Base-by-base conservation (phyloP, 2,797 vertebrate species). In the Kryptolebias ocellatus region DNA sequence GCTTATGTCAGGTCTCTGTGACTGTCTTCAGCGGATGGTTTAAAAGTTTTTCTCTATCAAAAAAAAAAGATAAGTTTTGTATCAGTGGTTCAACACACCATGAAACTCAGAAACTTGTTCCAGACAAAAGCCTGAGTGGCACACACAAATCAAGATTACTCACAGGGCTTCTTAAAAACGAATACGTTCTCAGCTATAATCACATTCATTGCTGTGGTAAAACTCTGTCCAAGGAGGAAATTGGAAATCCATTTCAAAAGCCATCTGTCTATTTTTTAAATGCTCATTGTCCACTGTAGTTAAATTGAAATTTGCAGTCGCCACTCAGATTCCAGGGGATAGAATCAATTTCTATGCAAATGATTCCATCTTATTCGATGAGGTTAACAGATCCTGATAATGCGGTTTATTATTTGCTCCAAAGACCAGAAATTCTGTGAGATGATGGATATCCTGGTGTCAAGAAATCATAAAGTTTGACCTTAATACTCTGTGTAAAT, bases 321-420 rank as follows among this genome's bases (percentile, higher is more conserved):
- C 88, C 84, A 67, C 76, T 91, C 84, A 85, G 67, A 89, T 90
- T 89, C 80, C 76, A 80, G 73, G 71, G 84, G 87, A 91, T 90
- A 78, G 81, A 94, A 93, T 94, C 90, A 88, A 94, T 94, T 92
- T 94, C 92, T 93, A 94, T 94, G 93, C 90, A 92, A 94, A 94
- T 94, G 70, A 90, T 87, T 80, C 74, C 81, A 81, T 91, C 81
- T 87, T 80, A 82, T 89, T 83, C 68, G 54, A 78, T 77, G 82
- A 90, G 87, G 88, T 90, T 90, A 92, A 90, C 84, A 80, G 79
- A 90, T 92, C 81, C 74, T 64, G 74, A 90, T 90, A 90, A 92
- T 90, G 80, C 17, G 74, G 81, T 91, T 92, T 88, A 91, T 89
- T 92, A 89, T 90, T 92, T 83, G 79, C 83, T 80, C 67, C 78